A percentile compares a stretch with the other conserved stretches of the same genome.
phyloP scores from a whole-genome alignment of 2,797 vertebrate species.

The Myripristis murdjan region DNA sequence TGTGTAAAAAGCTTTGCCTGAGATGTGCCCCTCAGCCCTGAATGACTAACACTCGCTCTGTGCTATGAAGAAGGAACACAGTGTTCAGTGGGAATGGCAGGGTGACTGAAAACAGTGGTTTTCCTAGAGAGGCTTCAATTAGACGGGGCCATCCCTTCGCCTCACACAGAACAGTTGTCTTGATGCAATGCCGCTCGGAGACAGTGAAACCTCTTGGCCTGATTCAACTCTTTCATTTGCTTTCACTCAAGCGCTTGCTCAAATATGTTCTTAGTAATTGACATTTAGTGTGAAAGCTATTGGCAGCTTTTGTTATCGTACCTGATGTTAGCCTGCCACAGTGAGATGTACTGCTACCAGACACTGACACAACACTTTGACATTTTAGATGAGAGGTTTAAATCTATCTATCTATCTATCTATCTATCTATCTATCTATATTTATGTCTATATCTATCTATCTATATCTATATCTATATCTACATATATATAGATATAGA shows the following conservation, averaged over 20 bases:
- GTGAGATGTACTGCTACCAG: neutral
- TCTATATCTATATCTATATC: no score
- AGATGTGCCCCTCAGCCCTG: constrained; percentile 1
- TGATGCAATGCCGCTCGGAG: neutral
- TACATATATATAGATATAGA: no score
- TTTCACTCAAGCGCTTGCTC: constrained; percentile 2
- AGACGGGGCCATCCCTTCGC: constrained; percentile 9
- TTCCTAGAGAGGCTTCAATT: constrained; percentile 15
- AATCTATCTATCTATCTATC: no score
- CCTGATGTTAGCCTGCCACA: neutral
- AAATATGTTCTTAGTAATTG: constrained; percentile 27
- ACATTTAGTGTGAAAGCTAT: constrained; percentile 15
- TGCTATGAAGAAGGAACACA: constrained; percentile 27
- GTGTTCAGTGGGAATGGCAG: constrained; percentile 37
- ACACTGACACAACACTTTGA: neutral
- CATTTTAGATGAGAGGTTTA: neutral
- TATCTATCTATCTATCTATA: no score
- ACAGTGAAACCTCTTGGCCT: neutral
- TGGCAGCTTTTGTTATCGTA: constrained; percentile 1
- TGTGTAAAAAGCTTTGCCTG: neutral
- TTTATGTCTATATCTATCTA: no score
- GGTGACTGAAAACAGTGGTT: constrained; percentile 26
- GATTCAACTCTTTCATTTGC: constrained; percentile 20
- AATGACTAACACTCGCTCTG: constrained; percentile 8
- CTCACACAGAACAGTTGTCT: constrained; percentile 8